A percentile compares a stretch with the other conserved stretches of the same genome.
These are phyloP conservation scores for Chaenodraco wilsoni DNA, from an alignment of 2,797 vertebrate species.

Conservation along the genomic window DNA sequence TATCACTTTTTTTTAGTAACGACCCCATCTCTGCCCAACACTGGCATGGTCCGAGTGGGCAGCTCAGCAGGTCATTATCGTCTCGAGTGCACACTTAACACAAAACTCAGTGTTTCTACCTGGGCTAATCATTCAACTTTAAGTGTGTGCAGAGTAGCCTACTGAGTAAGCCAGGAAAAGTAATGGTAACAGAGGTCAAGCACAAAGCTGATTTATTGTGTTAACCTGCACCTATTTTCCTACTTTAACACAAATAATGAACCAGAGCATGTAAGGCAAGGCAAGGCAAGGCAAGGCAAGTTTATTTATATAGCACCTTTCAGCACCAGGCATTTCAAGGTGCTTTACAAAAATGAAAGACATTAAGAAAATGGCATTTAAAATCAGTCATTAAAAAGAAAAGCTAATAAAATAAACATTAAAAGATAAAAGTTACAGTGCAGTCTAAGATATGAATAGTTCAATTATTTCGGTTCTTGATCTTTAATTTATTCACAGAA, in stretches of 20 bases:
- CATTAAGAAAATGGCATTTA: too few species aligned
- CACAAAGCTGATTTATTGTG: slow-evolving; percentile 8
- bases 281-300: too few species aligned
- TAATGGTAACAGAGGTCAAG: neutral
- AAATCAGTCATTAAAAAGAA: too few species aligned
- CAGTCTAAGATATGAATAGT: too few species aligned
- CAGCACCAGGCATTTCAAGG: too few species aligned
- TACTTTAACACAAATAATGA: neutral
- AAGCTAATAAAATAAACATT: too few species aligned
- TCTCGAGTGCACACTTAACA: slow-evolving; percentile 48
- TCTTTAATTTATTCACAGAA: too few species aligned
- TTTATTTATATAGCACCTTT: too few species aligned
- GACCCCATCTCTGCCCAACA: neutral
- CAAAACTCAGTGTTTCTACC: slow-evolving; percentile 15
- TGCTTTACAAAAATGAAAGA: too few species aligned
- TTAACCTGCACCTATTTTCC: neutral
- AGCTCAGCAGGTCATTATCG: slow-evolving; percentile 37
- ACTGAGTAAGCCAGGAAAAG: slow-evolving; percentile 12
- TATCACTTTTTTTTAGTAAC: too few species aligned
- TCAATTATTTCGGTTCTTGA: too few species aligned
- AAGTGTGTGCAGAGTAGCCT: slow-evolving; percentile 20
- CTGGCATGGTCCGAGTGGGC: slow-evolving; percentile 11
- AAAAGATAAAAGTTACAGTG: too few species aligned
- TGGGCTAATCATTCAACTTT: slow-evolving; percentile 53
- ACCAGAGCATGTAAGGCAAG: neutral